Evolutionary conservation across 2,888 invertebrate species (phyloP), one percentile per base, ranked within the genome.

Genomic region (Pachydiplax longipennis): DNA sequence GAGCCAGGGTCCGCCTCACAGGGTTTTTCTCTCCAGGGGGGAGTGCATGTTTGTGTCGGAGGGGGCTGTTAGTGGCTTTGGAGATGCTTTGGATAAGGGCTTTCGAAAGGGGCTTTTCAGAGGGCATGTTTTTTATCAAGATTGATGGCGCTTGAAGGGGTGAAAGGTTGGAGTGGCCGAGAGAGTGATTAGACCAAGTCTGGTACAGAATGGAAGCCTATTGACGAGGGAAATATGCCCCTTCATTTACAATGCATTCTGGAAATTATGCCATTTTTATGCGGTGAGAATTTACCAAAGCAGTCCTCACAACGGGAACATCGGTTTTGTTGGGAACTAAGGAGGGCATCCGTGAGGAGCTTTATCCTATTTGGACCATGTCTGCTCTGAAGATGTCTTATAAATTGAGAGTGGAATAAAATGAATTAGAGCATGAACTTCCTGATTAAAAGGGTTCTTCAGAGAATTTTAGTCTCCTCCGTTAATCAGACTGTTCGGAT

Each of bases 101-200:
- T 61, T 61, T 37, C 31, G 37, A 61, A 87, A 87, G 87, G 87
- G 87, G 87, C 87, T 87, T 87, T 58, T 37, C 18, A 61, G 87
- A 61, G 87, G 61, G 61, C 61, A 87, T 87, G 87, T 87, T 87
- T 87, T 87, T 87, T 87, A 87, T 87, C 87, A 87, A 87, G 87
- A 87, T 87, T 87, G 87, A 87, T 87, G 87, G 87, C 37, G 87
- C 12, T 61, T 87, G 87, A 87, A 58, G 87, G 87, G 37, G 61
- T 87, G 87, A 61, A 61, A 87, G 61, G 87, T 53, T 87, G 61
- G 61, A 61, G 87, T 37, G 61, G 44, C 37, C 48, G 4, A 25
- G 53, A 25, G 53, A 31, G 53, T 10, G 25, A 31, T 31, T 13
- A 37, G 22, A 37, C 35, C 18, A 61, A 12, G 40, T 37, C 5